Evolutionary conservation across 1,140 invertebrate genomes (phyloP).

Genomic region (Hestina assimilis): DNA sequence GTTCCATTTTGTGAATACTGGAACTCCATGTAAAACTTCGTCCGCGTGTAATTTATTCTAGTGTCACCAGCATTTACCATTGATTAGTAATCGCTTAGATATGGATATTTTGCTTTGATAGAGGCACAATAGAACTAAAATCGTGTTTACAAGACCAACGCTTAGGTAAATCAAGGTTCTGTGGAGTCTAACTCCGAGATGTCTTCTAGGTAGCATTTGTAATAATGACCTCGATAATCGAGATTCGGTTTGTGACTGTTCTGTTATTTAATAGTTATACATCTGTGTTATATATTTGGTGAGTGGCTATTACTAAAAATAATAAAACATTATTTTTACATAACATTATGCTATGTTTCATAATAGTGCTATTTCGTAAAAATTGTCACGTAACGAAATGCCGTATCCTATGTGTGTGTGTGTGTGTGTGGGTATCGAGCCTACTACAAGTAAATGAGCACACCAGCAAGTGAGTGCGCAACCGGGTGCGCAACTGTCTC

Average conservation of each 20-base stretch:
- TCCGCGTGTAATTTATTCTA: constrained; percentile 51
- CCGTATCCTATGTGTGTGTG: too few relatives aligned
- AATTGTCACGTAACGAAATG: too few relatives aligned
- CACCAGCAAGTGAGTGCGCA: too few relatives aligned
- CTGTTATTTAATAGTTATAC: neutral
- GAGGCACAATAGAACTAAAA: constrained; percentile 19
- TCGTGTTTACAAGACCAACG: constrained; percentile 18
- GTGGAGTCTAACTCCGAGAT: constrained; percentile 3
- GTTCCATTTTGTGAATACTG: constrained; percentile 54
- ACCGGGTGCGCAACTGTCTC: too few relatives aligned
- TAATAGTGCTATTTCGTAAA: too few relatives aligned
- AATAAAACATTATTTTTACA: too few relatives aligned
- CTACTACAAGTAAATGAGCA: too few relatives aligned
- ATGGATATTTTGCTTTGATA: constrained; percentile 26
- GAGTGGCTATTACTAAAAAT: too few relatives aligned
- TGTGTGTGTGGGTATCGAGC: too few relatives aligned
- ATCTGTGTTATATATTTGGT: too few relatives aligned
- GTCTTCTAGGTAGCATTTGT: neutral
- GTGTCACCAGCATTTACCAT: constrained; percentile 44
- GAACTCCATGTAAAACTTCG: constrained; percentile 49
- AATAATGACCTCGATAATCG: too few relatives aligned
- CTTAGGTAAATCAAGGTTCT: constrained; percentile 7
- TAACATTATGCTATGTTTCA: too few relatives aligned
- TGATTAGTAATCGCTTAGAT: constrained; percentile 40
- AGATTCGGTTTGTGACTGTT: neutral